These are phyloP conservation scores for Poecilia latipinna DNA, from an alignment of 2,113 vertebrate species.

Conservation along the genomic window DNA sequence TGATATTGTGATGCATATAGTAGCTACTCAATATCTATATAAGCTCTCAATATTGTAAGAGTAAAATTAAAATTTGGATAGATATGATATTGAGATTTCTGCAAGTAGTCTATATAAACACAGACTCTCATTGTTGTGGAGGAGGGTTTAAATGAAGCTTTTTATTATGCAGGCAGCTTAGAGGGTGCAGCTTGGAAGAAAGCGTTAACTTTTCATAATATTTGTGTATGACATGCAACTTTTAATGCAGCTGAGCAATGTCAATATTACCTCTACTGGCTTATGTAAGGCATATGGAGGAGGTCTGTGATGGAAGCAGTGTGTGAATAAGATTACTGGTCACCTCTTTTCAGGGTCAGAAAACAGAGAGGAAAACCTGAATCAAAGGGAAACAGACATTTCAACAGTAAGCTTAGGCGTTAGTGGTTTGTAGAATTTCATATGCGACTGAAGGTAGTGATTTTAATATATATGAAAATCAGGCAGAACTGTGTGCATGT, in stretches of 20 bases:
- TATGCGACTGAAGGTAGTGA: slow-evolving; percentile 85
- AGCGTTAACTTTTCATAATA: slow-evolving; percentile 73
- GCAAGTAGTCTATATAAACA: slow-evolving; percentile 33
- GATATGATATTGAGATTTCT: slow-evolving; percentile 56
- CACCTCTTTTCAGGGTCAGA: slow-evolving; percentile 76
- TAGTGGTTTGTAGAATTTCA: slow-evolving; percentile 81
- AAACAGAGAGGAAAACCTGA: slow-evolving; percentile 62
- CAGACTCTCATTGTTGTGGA: slow-evolving; percentile 37
- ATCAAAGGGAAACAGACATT: slow-evolving; percentile 80
- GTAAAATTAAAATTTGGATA: slow-evolving; percentile 56
- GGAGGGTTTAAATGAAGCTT: slow-evolving; percentile 57
- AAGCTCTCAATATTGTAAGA: slow-evolving; percentile 42
- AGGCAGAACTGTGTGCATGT: slow-evolving; percentile 87
- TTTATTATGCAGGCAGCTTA: slow-evolving; percentile 45
- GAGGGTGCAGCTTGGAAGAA: slow-evolving; percentile 31
- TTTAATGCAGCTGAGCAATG: slow-evolving; percentile 71
- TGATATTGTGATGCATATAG: background rate
- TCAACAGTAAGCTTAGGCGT: slow-evolving; percentile 81
- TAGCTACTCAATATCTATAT: slow-evolving; percentile 44
- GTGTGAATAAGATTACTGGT: slow-evolving; percentile 72
- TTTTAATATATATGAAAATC: slow-evolving; percentile 99
- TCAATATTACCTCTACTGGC: slow-evolving; percentile 70
- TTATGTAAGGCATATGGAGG: slow-evolving; percentile 48
- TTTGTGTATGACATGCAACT: slow-evolving; percentile 75
- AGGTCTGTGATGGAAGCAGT: slow-evolving; percentile 64